Evolutionary conservation across 2,888 invertebrate genomes (phyloP).

Genomic region (Boloria euphrosyne): DNA sequence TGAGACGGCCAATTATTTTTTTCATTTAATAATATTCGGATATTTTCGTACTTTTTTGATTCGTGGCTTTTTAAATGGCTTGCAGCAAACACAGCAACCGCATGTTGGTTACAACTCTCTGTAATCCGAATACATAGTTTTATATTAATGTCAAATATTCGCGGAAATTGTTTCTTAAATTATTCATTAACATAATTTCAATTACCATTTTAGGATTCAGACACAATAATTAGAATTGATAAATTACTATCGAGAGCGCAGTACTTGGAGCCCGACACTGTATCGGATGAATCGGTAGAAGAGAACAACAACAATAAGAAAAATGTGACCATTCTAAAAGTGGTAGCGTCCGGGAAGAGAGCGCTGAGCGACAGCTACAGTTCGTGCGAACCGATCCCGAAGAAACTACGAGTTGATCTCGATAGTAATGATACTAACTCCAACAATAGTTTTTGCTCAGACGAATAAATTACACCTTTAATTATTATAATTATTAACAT

Average conservation of each 20-base stretch:
- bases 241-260: conserved; percentile 56
- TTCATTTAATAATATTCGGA: too few relatives aligned
- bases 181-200: not conserved
- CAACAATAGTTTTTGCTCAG: conserved; percentile 58
- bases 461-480: conserved; percentile 43
- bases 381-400: conserved; percentile 66
- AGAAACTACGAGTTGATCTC: conserved; percentile 56
- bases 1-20: too few relatives aligned
- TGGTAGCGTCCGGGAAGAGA: conserved; percentile 60
- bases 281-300: conserved; percentile 52
- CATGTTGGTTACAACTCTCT: too few relatives aligned
- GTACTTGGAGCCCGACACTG: conserved; percentile 39
- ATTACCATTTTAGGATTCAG: conserved; percentile 54
- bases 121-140: too few relatives aligned
- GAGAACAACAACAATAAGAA: conserved; percentile 54
- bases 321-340: conserved; percentile 52
- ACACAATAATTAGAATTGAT: conserved; percentile 65
- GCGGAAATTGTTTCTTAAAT: too few relatives aligned
- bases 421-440: conserved; percentile 59
- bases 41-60: too few relatives aligned
- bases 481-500: not conserved
- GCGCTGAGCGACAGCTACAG: conserved; percentile 58
- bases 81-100: too few relatives aligned
- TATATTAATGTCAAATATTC: too few relatives aligned
- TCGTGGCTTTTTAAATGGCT: too few relatives aligned